Conservation (phyloP, 1,140 invertebrate genomes). For the Palaemon carinicauda region DNA sequence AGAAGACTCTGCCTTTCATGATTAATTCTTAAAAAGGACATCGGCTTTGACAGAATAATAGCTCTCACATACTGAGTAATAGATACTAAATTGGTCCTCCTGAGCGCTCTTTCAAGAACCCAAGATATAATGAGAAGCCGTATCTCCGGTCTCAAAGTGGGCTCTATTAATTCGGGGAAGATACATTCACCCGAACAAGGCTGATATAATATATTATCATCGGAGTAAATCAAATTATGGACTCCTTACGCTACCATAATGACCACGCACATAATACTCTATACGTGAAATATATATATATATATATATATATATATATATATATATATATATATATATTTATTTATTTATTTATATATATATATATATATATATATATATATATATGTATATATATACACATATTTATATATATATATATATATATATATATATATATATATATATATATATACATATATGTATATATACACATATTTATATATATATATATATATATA, state of each 20-base stretch:
- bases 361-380: slow-evolving; percentile 9
- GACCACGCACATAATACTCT: neutral
- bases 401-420: neutral
- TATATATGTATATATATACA: neutral
- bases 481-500: neutral
- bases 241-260: neutral
- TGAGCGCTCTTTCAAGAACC: no score
- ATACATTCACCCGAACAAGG: no score
- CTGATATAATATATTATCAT: no score
- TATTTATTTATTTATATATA: neutral
- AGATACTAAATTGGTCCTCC: no score
- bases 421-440: slow-evolving; percentile 5
- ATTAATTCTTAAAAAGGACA: no score
- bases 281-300: neutral
- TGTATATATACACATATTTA: neutral
- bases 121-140: no score
- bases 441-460: neutral
- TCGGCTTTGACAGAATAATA: no score
- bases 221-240: neutral
- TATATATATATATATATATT: neutral
- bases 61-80: no score
- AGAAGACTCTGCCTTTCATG: no score
- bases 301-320: neutral
- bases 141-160: no score
- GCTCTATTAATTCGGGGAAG: no score